Evolutionary conservation across 2,113 vertebrate species (phyloP), one percentile per base, ranked within the genome.

Genomic region (Montifringilla adamsi): DNA sequence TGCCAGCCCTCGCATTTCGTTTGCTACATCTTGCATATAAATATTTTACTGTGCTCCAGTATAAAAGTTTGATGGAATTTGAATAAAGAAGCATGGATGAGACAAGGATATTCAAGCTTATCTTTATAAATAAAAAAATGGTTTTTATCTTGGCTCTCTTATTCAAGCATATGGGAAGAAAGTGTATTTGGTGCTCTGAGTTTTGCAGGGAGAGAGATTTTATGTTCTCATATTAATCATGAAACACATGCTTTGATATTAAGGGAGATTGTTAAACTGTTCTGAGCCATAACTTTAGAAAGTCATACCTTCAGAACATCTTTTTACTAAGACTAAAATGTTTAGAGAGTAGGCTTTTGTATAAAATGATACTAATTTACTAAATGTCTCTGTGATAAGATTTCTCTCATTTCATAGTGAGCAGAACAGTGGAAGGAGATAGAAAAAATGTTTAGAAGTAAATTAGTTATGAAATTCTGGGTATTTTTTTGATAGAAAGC

Each of bases 1-100:
- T 93, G 84, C 41, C 53, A 93, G 70, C 15, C 13, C 80, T 85
- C 69, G 76, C 50, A 56, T 77, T 77, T 91, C 11, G 3, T 82
- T 84, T 52, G 53, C 50, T 87, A 43, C 30, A 24, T 85, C 59
- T 83, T 91, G 43, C 46, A 77, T 80, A 95, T 93, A 63, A 96
- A 93, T 93, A 91, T 96, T 94, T 97, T 70, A 94, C 67, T 50
- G 33, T 35, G 18, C 59, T 74, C 49, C 2, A 7, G 10, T 66
- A 95, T 87, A 76, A 95, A 97, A 85, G 15, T 69, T 79, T 94
- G 49, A 95, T 88, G 74, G 75, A 93, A 79, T 80, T 69, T 91
- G 74, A 95, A 87, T 62, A 21, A 58, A 19, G 18, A 91, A 79
- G 28, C 53, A 53, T 9, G 74, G 62, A 53, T 68, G 50, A 87